A percentile compares a stretch with the other conserved stretches of the same genome.
phyloP scores from a whole-genome alignment of 2,113 vertebrate genomes.

The Camelus dromedarius region DNA sequence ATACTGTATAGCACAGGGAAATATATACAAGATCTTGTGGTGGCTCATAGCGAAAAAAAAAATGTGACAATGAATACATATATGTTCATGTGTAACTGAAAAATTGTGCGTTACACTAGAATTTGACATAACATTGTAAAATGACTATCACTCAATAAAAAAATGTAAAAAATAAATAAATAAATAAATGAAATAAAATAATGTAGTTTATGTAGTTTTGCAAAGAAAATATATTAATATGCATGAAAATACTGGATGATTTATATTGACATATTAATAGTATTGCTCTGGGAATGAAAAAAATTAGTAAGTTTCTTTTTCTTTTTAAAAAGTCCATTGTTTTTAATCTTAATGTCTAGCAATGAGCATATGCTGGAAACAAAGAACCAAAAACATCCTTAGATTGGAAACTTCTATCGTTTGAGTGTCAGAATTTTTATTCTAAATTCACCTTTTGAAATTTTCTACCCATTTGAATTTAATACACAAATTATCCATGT shows the following conservation, averaged over 20 bases:
- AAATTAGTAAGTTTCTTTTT: background rate
- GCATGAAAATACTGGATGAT: background rate
- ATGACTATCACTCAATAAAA: too few relatives aligned
- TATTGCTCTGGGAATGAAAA: background rate
- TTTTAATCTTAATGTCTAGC: constrained; percentile 23
- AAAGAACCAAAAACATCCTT: background rate
- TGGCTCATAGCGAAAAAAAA: too few relatives aligned
- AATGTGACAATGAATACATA: too few relatives aligned
- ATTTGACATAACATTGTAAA: too few relatives aligned
- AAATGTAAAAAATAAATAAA: too few relatives aligned
- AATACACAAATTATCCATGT: background rate
- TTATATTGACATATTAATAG: background rate
- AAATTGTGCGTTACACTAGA: too few relatives aligned
- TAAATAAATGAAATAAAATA: background rate
- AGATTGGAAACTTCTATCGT: background rate
- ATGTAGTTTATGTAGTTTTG: background rate
- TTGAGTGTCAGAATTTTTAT: background rate
- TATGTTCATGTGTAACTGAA: too few relatives aligned
- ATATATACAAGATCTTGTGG: too few relatives aligned
- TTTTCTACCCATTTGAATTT: background rate
- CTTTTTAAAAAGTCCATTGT: background rate
- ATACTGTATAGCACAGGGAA: too few relatives aligned
- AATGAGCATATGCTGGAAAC: background rate
- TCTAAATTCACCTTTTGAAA: background rate
- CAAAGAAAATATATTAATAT: background rate